Conservation (phyloP, 1,140 invertebrate species). For the Triops longicaudatus region DNA sequence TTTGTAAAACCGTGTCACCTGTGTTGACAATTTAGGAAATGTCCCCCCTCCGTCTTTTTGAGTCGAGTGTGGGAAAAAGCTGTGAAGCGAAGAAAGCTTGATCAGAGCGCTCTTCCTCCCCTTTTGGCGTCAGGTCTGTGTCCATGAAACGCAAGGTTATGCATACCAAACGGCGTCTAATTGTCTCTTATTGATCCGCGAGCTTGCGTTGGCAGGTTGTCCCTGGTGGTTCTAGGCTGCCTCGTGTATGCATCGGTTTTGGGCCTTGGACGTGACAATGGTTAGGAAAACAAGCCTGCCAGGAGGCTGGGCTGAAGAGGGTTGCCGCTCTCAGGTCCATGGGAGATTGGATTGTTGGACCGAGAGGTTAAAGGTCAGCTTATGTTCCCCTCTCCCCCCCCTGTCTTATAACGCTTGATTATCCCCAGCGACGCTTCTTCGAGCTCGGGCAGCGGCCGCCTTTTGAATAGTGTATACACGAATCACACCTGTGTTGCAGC, state of each 20-base stretch:
- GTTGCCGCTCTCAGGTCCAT: no score
- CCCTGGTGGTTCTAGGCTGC: not conserved
- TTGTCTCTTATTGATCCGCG: slow-evolving; percentile 7
- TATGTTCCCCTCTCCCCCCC: not conserved
- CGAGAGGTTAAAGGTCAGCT: not conserved
- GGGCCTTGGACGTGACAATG: not conserved
- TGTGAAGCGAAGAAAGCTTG: not conserved
- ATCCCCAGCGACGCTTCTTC: not conserved
- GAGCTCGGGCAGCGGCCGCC: not conserved
- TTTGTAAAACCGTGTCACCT: not conserved
- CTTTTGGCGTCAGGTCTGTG: not conserved
- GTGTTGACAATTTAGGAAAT: not conserved
- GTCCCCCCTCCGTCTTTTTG: not conserved
- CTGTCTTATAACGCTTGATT: not conserved
- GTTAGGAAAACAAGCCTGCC: not conserved
- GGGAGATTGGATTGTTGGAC: not conserved
- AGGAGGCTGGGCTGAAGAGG: not conserved
- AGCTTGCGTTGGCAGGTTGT: not conserved
- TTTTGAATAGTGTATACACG: not conserved
- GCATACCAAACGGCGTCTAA: slow-evolving; percentile 14
- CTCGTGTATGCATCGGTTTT: not conserved
- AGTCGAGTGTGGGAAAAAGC: not conserved
- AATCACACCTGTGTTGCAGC: not conserved
- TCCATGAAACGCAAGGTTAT: not conserved
- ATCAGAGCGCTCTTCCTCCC: not conserved